Evolutionary conservation across 2,797 vertebrate species (phyloP).

Genomic region (Triplophysa yarkandensis): DNA sequence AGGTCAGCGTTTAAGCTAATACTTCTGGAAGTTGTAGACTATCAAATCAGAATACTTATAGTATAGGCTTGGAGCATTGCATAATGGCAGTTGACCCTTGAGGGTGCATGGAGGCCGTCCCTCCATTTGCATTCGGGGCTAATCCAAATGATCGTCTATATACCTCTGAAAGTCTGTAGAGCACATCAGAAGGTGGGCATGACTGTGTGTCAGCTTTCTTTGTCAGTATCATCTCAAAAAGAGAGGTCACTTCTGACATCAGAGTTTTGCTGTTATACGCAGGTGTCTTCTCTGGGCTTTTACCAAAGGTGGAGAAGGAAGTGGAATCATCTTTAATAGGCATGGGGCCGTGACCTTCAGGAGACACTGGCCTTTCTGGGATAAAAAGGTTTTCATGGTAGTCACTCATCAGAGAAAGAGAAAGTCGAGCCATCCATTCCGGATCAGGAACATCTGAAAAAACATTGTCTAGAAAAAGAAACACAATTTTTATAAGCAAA

Average conservation of each 20-base stretch:
- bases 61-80: too few species aligned
- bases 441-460: conserved; percentile 76
- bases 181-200: conserved; percentile 75
- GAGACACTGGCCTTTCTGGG: conserved; percentile 66
- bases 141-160: too few species aligned
- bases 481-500: too few species aligned
- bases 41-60: too few species aligned
- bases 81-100: too few species aligned
- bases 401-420: conserved; percentile 81
- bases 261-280: conserved; percentile 83
- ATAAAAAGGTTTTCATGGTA: conserved; percentile 92
- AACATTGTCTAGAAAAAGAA: conserved; percentile 67
- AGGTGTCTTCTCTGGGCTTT: conserved; percentile 73
- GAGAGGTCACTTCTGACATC: conserved; percentile 90
- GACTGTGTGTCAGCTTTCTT: conserved; percentile 82
- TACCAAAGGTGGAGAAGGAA: conserved; percentile 94
- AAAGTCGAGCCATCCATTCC: conserved; percentile 86
- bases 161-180: conserved; percentile 84
- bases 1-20: too few species aligned
- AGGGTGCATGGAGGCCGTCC: too few species aligned
- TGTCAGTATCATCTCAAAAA: conserved; percentile 90
- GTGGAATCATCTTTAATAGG: conserved; percentile 68
- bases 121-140: too few species aligned
- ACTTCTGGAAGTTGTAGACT: too few species aligned
- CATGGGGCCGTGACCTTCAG: conserved; percentile 62